Percentiles rank a stretch among this genome's conserved stretches.
Evolutionary conservation across 2,797 vertebrate genomes (phyloP).

Genomic region (Ataeniobius toweri): DNA sequence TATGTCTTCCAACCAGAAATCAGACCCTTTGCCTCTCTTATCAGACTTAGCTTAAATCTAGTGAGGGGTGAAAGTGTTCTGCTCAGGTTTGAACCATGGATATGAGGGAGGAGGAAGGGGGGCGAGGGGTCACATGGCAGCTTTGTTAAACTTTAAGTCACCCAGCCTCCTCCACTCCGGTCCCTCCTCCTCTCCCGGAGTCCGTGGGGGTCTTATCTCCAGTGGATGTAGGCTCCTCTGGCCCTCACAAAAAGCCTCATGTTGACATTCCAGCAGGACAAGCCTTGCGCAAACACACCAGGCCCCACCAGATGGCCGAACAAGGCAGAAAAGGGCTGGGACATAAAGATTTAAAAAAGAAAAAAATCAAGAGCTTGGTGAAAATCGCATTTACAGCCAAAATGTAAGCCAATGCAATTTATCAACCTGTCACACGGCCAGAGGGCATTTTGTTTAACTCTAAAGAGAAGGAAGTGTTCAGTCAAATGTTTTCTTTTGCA

Average conservation of each 20-base stretch:
- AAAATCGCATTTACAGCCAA: conserved; percentile 35
- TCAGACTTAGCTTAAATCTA: conserved; percentile 10
- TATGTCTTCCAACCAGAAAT: conserved; percentile 26
- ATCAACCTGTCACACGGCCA: conserved; percentile 15
- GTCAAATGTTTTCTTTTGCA: conserved; percentile 10
- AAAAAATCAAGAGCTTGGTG: conserved; percentile 31
- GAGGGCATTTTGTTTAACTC: conserved; percentile 10
- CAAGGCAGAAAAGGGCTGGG: conserved; percentile 51
- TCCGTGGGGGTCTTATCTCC: conserved; percentile 71
- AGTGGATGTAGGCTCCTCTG: conserved; percentile 71
- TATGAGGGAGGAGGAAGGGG: background rate
- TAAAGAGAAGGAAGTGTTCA: conserved; percentile 12
- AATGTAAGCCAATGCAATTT: conserved; percentile 46
- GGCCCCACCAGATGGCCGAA: conserved; percentile 70
- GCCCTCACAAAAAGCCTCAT: conserved; percentile 73
- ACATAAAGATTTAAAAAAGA: conserved; percentile 51
- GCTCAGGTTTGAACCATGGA: conserved; percentile 36
- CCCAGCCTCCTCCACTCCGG: conserved; percentile 33
- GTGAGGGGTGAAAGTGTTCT: conserved; percentile 26
- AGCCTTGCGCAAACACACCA: conserved; percentile 80
- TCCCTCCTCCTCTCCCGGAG: conserved; percentile 38
- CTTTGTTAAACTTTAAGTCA: conserved; percentile 67
- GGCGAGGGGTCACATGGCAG: conserved; percentile 43
- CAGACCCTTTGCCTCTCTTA: background rate
- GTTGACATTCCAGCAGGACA: conserved; percentile 84